Percentiles rank a stretch among this genome's conserved stretches.
These are phyloP conservation scores for Lepeophtheirus salmonis DNA, from an alignment of 1,140 invertebrate species.

Conservation along the genomic window DNA sequence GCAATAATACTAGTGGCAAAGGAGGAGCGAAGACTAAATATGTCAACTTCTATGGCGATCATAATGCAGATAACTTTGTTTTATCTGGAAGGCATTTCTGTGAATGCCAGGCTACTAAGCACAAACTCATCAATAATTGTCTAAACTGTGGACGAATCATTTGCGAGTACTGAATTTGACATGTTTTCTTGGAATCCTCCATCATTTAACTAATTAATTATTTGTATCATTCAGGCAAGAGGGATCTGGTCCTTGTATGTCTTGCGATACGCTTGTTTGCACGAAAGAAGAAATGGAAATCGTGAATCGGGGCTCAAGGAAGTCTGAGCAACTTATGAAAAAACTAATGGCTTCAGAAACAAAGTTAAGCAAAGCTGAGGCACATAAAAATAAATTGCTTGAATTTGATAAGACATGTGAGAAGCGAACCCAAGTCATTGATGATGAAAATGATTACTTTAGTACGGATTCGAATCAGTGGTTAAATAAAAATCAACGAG, in stretches of 20 bases:
- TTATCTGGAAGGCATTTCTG: conserved; percentile 53
- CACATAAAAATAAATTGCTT: conserved; percentile 57
- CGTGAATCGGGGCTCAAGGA: conserved; percentile 42
- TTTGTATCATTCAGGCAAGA: conserved; percentile 57
- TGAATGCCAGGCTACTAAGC: conserved; percentile 76
- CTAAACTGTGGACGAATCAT: conserved; percentile 79
- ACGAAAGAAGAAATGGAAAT: conserved; percentile 49
- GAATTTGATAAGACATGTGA: conserved; percentile 70
- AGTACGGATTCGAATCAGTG: conserved; percentile 52
- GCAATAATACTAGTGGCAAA: background rate
- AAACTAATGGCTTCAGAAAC: conserved; percentile 40
- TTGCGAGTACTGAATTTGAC: conserved; percentile 35
- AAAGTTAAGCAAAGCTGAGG: conserved; percentile 38
- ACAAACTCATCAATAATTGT: conserved; percentile 83
- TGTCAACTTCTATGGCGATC: background rate
- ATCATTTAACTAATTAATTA: background rate
- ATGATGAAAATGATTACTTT: conserved; percentile 89
- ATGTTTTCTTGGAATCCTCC: background rate
- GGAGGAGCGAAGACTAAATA: background rate
- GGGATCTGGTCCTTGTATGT: conserved; percentile 84
- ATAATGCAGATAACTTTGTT: conserved; percentile 37
- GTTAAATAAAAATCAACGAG: conserved; percentile 48
- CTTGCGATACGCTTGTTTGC: conserved; percentile 59
- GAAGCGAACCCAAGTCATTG: conserved; percentile 67
- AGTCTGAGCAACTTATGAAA: conserved; percentile 44